Evolutionary conservation across 2,797 vertebrate genomes (phyloP), one percentile per base, ranked within the genome.

Genomic region (Crossoptilon crossoptilon): DNA sequence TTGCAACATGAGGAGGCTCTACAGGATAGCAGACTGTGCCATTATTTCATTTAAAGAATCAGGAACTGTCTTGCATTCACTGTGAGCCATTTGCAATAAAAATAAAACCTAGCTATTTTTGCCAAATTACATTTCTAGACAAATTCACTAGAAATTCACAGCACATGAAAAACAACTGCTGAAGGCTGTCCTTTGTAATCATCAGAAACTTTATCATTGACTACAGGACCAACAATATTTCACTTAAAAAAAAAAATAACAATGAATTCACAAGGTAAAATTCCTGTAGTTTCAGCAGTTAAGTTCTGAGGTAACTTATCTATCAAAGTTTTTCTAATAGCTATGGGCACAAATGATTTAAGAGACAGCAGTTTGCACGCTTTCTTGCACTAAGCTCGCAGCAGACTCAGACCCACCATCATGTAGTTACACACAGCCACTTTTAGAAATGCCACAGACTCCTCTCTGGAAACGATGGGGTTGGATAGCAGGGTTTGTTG

Each of bases 1-100:
- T 77, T 94, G 74, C 91, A 91, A 64, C 37, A 62, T 84, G 88
- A 89, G 91, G 59, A 86, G 41, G 46, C 81, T 81, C 78, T 95
- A 78, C 80, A 87, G 55, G 72, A 93, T 92, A 95, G 66, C 48
- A 86, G 56, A 59, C 37, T 80, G 13, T 87, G 27, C 82, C 76
- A 37, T 51, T 66, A 29, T 93, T 94, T 60, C 49, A 43, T 76
- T 91, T 92, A 51, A 93, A 92, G 70, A 13, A 87, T 41, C 66
- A 92, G 91, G 80, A 95, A 88, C 55, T 86, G 58, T 74, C 59
- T 29, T 56, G 39, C 14, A 33, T 84, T 78, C 84, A 17, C 60
- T 56, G 39, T 26, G 10, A 92, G 26, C 68, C 51, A 53, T 44
- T 18, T 51, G 17, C 51, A 90, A 14, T 41, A 75, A 41, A 56